Evolutionary conservation across 2,113 vertebrate species (phyloP).

Genomic region (Grus americana): DNA sequence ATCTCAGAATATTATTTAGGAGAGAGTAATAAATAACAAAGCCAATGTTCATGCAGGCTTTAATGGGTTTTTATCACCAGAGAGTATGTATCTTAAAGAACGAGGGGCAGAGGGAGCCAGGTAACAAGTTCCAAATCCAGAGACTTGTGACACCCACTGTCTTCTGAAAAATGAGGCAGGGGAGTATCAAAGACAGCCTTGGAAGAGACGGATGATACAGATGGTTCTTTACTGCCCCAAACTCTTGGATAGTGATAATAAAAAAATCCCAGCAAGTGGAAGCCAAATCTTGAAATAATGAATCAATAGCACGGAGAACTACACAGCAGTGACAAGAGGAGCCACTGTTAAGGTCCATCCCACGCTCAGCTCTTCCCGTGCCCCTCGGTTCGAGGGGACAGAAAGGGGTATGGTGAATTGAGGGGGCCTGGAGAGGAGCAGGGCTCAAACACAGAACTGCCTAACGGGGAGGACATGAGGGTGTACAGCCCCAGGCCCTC

Average conservation of each 20-base stretch:
- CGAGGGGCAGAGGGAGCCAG: background rate
- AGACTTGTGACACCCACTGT: background rate
- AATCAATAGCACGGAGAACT: background rate
- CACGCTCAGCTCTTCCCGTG: background rate
- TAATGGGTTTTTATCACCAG: background rate
- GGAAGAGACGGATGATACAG: background rate
- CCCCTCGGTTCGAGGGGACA: background rate
- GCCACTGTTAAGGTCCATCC: background rate
- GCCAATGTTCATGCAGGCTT: background rate
- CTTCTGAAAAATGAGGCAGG: background rate
- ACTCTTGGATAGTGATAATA: background rate
- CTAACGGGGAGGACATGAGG: background rate
- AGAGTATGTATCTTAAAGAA: background rate
- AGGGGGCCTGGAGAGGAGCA: background rate
- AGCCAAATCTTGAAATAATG: background rate
- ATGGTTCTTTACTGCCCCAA: background rate
- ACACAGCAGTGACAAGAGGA: background rate
- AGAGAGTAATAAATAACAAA: slow-evolving; percentile 25
- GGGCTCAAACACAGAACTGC: background rate
- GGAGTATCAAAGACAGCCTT: background rate
- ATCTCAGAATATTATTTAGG: background rate
- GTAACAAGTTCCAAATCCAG: background rate
- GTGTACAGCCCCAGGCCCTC: background rate
- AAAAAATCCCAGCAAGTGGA: background rate
- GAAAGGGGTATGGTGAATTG: accelerated